Conservation (phyloP, 2,888 invertebrate species). For the Dugesia japonica region DNA sequence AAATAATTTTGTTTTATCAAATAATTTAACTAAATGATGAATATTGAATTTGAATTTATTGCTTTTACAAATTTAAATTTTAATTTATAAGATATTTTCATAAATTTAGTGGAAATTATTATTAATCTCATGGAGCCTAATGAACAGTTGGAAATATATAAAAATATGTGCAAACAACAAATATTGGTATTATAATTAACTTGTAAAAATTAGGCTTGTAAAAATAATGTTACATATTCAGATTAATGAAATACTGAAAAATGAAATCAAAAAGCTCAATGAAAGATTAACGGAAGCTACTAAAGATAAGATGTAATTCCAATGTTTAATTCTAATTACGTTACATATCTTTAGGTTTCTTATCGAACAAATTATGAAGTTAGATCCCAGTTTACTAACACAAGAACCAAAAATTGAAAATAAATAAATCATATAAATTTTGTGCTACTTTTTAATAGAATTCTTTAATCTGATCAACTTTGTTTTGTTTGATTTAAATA, state of each 20-base stretch:
- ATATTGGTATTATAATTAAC: neutral
- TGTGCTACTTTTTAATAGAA: neutral
- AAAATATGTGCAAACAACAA: neutral
- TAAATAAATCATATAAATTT: neutral
- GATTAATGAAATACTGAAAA: slow-evolving; percentile 3
- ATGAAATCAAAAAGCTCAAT: neutral
- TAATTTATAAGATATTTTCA: too few relatives aligned
- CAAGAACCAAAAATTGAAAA: slow-evolving; percentile 6
- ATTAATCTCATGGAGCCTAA: neutral
- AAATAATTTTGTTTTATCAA: too few relatives aligned
- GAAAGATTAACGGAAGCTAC: neutral
- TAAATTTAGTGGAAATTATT: too few relatives aligned
- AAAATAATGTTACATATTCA: neutral
- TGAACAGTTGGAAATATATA: neutral
- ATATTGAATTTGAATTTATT: too few relatives aligned
- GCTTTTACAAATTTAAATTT: neutral
- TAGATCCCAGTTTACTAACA: neutral
- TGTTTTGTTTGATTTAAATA: neutral
- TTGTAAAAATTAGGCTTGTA: neutral
- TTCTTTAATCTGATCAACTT: neutral
- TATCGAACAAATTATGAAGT: neutral
- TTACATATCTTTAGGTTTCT: neutral
- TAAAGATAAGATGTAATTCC: neutral
- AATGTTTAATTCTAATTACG: neutral
- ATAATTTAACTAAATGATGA: too few relatives aligned